Base-by-base conservation (phyloP, 2,888 invertebrate genomes). In the Lasius fuliginosus region DNA sequence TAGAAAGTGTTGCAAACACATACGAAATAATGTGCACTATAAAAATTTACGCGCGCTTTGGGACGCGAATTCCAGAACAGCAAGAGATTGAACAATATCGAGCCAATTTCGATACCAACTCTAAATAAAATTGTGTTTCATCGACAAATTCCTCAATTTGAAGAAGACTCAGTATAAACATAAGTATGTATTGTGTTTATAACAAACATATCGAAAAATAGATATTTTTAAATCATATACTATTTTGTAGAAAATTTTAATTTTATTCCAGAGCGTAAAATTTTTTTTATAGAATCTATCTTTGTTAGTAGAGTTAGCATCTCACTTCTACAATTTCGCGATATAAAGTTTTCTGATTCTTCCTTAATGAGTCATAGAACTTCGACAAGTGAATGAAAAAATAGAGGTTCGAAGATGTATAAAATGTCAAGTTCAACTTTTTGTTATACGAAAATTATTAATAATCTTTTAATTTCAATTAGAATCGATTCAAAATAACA, bases 31-130 rank as follows among this genome's bases (percentile, higher is more conserved):
- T 68, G 27, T 36, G 36, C 36, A 9, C 58, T 30, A 23, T 79
- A 58, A 69, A 69, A 69, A 79, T 69, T 79, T 69, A 69, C 30
- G 58, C 42, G 42, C 58, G 42, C 40, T 79, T 42, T 58, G 77
- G 58, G 56, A 79, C 30, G 42, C 15, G 58, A 69, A 60, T 79
- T 79, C 33, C 77, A 69, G 40, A 69, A 79, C 60, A 77, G n/a
- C 56, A 58, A 65, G 76, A 76, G 67, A 76, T 53, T 56, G 40
- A 36, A 56, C 27, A 30, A 77, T 67, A 76, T 40, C 12, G 68
- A n/a, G 75, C 64, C 64, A 33, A 53, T n/a, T 53, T 49, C 27
- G 27, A 40, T 67, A 65, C 12, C 49, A 53, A 53, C 6, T 49
- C 53, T 23, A 3, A 12, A 4, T 67, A 40, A 40, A 68, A 77